phyloP scores from a whole-genome alignment of 1,140 invertebrate genomes.

The Bombus confusus region DNA sequence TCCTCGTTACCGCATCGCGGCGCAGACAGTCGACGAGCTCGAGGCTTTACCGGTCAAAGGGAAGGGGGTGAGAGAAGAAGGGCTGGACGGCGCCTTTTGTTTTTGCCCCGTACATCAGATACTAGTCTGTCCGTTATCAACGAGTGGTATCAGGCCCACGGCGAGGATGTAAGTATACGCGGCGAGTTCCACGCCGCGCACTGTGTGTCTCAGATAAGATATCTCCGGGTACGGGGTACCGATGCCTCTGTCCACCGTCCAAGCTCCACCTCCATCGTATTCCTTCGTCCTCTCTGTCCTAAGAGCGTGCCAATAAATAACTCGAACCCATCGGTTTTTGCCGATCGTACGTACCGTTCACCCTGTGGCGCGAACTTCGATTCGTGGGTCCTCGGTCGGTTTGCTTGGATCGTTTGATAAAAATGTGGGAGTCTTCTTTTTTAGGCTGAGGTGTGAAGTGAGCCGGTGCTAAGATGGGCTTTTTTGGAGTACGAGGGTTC shows the following conservation, averaged over 20 bases:
- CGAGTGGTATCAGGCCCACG: constrained; percentile 75
- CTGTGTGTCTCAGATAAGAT: constrained; percentile 78
- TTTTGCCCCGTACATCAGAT: constrained; percentile 79
- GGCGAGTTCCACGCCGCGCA: constrained; percentile 64
- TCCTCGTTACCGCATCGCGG: constrained; percentile 69
- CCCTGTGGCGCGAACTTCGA: constrained; percentile 31
- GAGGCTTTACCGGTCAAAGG: neutral
- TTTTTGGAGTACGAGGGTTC: neutral
- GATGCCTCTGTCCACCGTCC: constrained; percentile 72
- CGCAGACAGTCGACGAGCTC: constrained; percentile 1
- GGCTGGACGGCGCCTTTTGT: constrained; percentile 75
- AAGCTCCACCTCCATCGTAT: neutral
- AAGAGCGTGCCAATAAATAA: constrained; percentile 79
- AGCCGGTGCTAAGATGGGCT: neutral
- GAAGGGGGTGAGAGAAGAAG: constrained; percentile 12
- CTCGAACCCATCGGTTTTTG: constrained; percentile 76
- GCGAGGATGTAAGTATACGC: constrained; percentile 73
- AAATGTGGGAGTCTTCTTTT: neutral
- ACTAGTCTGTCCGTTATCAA: constrained; percentile 77
- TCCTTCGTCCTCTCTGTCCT: constrained; percentile 54
- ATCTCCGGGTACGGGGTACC: constrained; percentile 74
- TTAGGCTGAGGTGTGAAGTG: neutral
- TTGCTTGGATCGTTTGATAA: neutral
- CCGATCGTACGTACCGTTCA: constrained; percentile 70
- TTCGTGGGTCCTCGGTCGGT: neutral